Conservation (phyloP, 2,888 invertebrate species). For the Ectropis crepuscularia region DNA sequence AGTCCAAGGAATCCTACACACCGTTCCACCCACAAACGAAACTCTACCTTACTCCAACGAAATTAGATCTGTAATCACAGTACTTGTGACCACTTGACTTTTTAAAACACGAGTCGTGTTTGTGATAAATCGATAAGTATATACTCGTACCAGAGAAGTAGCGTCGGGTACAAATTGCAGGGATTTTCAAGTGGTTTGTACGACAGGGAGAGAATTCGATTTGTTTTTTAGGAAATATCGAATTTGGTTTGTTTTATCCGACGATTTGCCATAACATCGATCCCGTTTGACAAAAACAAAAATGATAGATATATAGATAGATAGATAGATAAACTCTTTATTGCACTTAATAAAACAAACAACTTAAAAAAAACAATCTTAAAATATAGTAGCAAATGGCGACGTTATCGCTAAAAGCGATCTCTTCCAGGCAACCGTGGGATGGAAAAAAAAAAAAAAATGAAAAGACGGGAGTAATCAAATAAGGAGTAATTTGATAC, state of each 20-base stretch:
- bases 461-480: too few relatives aligned
- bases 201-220: slow-evolving; percentile 60
- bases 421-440: too few relatives aligned
- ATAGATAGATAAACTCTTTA: too few relatives aligned
- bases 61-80: slow-evolving; percentile 44
- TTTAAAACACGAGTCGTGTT: slow-evolving; percentile 73
- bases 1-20: slow-evolving; percentile 66
- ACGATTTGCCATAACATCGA: slow-evolving; percentile 1
- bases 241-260: slow-evolving; percentile 47
- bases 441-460: too few relatives aligned
- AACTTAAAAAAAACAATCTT: too few relatives aligned
- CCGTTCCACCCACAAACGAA: slow-evolving; percentile 51
- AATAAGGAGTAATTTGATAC: too few relatives aligned
- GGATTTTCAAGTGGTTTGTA: slow-evolving; percentile 75
- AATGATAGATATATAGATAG: too few relatives aligned
- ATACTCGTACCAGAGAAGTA: slow-evolving; percentile 58
- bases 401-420: too few relatives aligned
- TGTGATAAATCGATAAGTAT: slow-evolving; percentile 82
- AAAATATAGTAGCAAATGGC: too few relatives aligned
- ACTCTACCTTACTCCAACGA: slow-evolving; percentile 49
- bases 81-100: slow-evolving; percentile 55
- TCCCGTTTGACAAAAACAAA: too few relatives aligned
- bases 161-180: slow-evolving; percentile 80
- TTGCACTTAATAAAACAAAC: too few relatives aligned
- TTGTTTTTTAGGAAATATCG: slow-evolving; percentile 73